Percentiles rank a stretch among this genome's conserved stretches.
These are phyloP conservation scores for Drosophila pectinifera DNA, from an alignment of 1,140 invertebrate species.

Conservation along the genomic window DNA sequence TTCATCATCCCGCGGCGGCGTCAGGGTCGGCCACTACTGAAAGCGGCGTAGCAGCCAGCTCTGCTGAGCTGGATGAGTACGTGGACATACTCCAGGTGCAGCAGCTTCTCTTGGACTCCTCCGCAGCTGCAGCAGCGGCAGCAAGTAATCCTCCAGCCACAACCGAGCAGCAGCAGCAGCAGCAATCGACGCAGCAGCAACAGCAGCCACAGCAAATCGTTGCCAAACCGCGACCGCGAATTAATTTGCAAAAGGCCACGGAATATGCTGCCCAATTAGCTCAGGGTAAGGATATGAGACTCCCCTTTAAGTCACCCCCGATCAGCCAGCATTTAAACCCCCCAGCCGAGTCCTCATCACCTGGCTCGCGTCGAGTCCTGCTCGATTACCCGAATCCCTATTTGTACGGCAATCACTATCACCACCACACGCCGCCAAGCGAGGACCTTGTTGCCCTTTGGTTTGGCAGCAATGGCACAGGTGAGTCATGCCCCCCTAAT, in stretches of 20 bases:
- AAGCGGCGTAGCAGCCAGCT: conserved; percentile 8
- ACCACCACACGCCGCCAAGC: conserved; percentile 85
- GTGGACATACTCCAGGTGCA: conserved; percentile 87
- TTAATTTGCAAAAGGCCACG: conserved; percentile 82
- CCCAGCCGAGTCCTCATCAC: conserved; percentile 42
- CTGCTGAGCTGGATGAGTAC: conserved; percentile 85
- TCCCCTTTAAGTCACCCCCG: conserved; percentile 1
- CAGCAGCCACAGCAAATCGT: conserved; percentile 45
- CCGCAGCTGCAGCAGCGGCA: conserved; percentile 62
- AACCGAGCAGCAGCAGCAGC: conserved; percentile 41
- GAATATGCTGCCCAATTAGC: conserved; percentile 83
- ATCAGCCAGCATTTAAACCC: conserved; percentile 22
- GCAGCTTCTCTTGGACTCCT: conserved; percentile 85
- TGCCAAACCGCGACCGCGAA: conserved; percentile 74
- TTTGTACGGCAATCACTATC: conserved; percentile 84
- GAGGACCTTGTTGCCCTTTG: conserved; percentile 86
- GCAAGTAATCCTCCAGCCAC: conserved; percentile 23
- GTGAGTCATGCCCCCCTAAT: conserved; percentile 64
- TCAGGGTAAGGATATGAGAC: conserved; percentile 55
- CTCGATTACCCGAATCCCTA: conserved; percentile 85
- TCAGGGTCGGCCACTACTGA: background rate
- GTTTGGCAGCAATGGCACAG: conserved; percentile 86
- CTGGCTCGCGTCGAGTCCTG: conserved; percentile 80
- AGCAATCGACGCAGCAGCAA: conserved; percentile 18
- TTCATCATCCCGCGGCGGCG: conserved; percentile 4